Conservation (phyloP, 2,113 vertebrate species). For the Phaethornis superciliosus region DNA sequence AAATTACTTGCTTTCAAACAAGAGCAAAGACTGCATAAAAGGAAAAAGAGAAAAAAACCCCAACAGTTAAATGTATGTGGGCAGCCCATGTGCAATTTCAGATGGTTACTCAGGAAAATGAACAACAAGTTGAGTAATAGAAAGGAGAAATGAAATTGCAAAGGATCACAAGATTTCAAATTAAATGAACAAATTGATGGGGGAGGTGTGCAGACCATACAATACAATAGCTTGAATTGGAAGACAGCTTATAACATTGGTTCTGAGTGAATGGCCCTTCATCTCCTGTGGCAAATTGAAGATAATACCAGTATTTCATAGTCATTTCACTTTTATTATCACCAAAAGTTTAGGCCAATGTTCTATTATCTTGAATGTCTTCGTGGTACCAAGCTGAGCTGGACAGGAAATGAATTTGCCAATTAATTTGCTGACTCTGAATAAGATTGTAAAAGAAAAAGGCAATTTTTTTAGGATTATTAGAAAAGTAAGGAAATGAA, state of each 20-base stretch:
- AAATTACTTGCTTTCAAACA: not conserved
- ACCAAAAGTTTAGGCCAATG: conserved; percentile 24
- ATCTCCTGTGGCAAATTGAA: conserved; percentile 44
- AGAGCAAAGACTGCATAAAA: not conserved
- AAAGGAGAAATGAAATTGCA: conserved; percentile 20
- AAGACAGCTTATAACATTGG: not conserved
- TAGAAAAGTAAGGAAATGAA: not conserved
- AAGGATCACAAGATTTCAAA: conserved; percentile 40
- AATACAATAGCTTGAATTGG: not conserved
- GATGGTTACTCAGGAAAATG: not conserved
- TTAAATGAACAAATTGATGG: conserved; percentile 14
- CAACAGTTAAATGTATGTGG: not conserved
- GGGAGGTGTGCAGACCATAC: not conserved
- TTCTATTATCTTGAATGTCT: conserved; percentile 1
- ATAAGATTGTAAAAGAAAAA: not conserved
- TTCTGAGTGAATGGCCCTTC: conserved; percentile 28
- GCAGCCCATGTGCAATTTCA: not conserved
- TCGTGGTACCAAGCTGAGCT: not conserved
- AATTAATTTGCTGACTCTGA: conserved; percentile 8
- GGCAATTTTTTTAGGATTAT: not conserved
- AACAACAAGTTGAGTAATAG: conserved; percentile 20
- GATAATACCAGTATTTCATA: conserved; percentile 35
- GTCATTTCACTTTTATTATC: conserved; percentile 32
- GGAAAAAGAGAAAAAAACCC: not conserved
- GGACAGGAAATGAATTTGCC: not conserved